These are phyloP conservation scores for Casuarius casuarius DNA, from an alignment of 2,113 vertebrate genomes.

Conservation along the genomic window DNA sequence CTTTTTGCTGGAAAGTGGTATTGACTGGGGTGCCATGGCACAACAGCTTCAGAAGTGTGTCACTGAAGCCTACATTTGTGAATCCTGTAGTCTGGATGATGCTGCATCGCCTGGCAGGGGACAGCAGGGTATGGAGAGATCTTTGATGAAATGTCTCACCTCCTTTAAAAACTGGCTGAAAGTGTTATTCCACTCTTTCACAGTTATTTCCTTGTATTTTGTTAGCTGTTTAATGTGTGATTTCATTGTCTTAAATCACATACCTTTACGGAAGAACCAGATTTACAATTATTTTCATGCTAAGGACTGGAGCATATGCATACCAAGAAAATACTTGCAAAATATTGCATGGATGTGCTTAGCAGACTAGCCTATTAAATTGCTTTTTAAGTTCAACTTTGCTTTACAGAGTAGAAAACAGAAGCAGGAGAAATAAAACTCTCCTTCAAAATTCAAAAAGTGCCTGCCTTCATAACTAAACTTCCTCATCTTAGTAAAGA, in stretches of 20 bases:
- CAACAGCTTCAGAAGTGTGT: background rate
- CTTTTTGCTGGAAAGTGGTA: background rate
- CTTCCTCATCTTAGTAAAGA: background rate
- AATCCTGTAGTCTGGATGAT: background rate
- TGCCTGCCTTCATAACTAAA: background rate
- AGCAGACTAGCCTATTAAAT: background rate
- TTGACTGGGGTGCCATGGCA: background rate
- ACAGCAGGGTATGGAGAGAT: background rate
- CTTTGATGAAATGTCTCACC: background rate
- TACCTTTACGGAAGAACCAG: background rate
- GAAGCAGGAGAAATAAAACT: background rate
- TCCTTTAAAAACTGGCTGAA: background rate
- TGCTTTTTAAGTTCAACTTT: background rate
- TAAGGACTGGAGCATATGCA: background rate
- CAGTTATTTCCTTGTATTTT: accelerated
- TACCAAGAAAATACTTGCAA: background rate
- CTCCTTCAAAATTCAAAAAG: background rate
- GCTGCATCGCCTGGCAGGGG: background rate
- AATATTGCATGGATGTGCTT: background rate
- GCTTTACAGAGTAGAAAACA: background rate
- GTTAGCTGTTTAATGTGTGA: background rate
- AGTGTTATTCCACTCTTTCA: background rate
- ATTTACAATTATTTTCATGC: background rate
- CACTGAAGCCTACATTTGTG: background rate
- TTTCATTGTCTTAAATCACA: background rate